Base-by-base conservation (phyloP, 2,888 invertebrate genomes). In the Acanthacorydalis orientalis region DNA sequence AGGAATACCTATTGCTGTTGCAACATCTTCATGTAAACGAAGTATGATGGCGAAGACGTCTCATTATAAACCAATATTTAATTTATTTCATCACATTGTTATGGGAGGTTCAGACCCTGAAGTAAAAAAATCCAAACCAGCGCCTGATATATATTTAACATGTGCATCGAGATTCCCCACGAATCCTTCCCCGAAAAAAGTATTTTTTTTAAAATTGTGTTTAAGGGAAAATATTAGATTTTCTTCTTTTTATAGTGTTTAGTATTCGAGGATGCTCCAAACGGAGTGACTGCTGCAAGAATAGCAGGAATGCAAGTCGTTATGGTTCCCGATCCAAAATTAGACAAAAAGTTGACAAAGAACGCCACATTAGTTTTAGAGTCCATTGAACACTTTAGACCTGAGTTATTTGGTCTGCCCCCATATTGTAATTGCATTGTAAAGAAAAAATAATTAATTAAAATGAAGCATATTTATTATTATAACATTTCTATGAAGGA, bases 211-310 rank as follows among this genome's bases (percentile, higher is more conserved):
- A 31, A 23, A 4, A 23, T 23, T 23, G 6, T 23, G 6, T 6
- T 23, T 4, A 23, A 4, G 6, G 23, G 6, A 23, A 4, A 23
- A 23, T 4, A 37, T 9, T 8, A 9, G 10, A 37, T 37, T n/a
- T 12, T 7, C 9, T 9, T 48, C 52, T 54, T 43, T 60, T 66
- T 68, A 31, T 67, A 82, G 79, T 86, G 87, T 58, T 64, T 92
- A 51, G 91, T 90, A 4, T 88, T 92, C 61, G 93, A 95, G 68
- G 93, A 95, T 66, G 85, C 93, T 0, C 84, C 86, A 0, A 90
- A 89, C 63, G 93, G 95, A 1, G 87, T 91, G 0, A 71, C 75
- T 34, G 85, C 86, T 0, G 91, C 81, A 0, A 59, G 74, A 15
- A 71, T 74, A 15, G 91, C 92, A 0, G 83, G 83, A 6, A 93